Percentiles rank a stretch among this genome's conserved stretches.
These are phyloP conservation scores for Pandemis cinnamomeana DNA, from an alignment of 2,888 invertebrate genomes.

Conservation along the genomic window DNA sequence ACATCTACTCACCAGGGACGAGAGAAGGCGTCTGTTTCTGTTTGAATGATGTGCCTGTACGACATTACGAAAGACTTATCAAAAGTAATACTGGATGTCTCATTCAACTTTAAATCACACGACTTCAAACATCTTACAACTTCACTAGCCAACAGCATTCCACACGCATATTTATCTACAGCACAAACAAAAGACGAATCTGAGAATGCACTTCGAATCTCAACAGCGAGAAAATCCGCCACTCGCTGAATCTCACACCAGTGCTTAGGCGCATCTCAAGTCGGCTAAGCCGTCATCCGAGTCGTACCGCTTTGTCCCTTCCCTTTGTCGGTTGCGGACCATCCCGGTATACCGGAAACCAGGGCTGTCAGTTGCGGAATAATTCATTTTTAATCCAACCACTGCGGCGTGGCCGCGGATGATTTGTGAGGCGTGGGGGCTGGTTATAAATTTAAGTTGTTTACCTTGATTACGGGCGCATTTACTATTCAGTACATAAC, in stretches of 20 bases:
- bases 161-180: too few species aligned
- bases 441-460: constrained; percentile 29
- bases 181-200: constrained; percentile 2
- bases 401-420: constrained; percentile 14
- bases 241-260: not conserved
- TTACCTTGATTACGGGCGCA: not conserved
- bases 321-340: not conserved
- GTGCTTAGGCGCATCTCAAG: constrained; percentile 24
- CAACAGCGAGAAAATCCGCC: not conserved
- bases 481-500: not conserved
- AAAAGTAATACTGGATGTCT: too few species aligned
- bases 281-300: constrained; percentile 25
- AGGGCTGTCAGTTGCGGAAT: constrained; percentile 34
- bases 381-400: constrained; percentile 37
- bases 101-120: too few species aligned
- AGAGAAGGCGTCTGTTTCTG: too few species aligned
- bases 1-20: too few species aligned
- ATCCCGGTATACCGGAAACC: constrained; percentile 9
- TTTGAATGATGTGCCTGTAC: too few species aligned
- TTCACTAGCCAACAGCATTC: too few species aligned
- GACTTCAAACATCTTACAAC: too few species aligned
- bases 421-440: constrained; percentile 29
- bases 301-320: constrained; percentile 22
- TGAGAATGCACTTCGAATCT: not conserved
- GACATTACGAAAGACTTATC: too few species aligned